Conservation (phyloP, 2,888 invertebrate species). For the Caenorhabditis sp. region DNA sequence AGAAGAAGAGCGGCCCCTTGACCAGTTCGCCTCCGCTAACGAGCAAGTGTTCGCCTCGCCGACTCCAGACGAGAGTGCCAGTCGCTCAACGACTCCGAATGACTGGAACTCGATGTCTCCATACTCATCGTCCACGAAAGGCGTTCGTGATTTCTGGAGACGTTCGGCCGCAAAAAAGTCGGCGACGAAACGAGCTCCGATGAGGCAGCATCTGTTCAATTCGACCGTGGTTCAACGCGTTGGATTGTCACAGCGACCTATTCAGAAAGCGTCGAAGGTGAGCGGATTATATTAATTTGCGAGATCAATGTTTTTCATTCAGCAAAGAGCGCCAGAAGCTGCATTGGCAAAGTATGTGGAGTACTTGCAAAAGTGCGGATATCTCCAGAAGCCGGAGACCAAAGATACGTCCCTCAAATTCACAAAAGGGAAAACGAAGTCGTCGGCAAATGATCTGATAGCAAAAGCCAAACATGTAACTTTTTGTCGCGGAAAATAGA, state of each 20-base stretch:
- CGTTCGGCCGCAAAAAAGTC: slow-evolving; percentile 2
- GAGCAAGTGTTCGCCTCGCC: slow-evolving; percentile 21
- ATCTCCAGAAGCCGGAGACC: background rate
- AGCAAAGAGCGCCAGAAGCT: background rate
- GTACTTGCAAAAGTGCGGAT: background rate
- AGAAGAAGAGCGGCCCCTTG: slow-evolving; percentile 7
- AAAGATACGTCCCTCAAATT: too few relatives aligned
- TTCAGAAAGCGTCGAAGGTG: slow-evolving; percentile 3
- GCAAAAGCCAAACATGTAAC: slow-evolving; percentile 14
- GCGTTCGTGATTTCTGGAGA: slow-evolving; percentile 43
- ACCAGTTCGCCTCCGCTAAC: background rate
- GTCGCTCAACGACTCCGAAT: slow-evolving; percentile 42
- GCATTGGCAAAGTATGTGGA: background rate
- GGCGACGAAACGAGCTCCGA: background rate
- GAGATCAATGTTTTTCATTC: too few relatives aligned
- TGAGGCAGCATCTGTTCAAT: slow-evolving; percentile 2
- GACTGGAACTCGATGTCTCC: background rate
- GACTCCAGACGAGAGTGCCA: slow-evolving; percentile 56
- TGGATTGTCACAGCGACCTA: too few relatives aligned
- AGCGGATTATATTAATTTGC: background rate
- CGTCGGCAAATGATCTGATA: slow-evolving; percentile 12
- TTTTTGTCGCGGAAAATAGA: background rate
- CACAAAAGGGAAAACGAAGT: background rate
- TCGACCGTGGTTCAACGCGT: background rate
- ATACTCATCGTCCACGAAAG: slow-evolving; percentile 24